Evolutionary conservation across 2,797 vertebrate species (phyloP).

Genomic region (Phrynocephalus vlangalii): DNA sequence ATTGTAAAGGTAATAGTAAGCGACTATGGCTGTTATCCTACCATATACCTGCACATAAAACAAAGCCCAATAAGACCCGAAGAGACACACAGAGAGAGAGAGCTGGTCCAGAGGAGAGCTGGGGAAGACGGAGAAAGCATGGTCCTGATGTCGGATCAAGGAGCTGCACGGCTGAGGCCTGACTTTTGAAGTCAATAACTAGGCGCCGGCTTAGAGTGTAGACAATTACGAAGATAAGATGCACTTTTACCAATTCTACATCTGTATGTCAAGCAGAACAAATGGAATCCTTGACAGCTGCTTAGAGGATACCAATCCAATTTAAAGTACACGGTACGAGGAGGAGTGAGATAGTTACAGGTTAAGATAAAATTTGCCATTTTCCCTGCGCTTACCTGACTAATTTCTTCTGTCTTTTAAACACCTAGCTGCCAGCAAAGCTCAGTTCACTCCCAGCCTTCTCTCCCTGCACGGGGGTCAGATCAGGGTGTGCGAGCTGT

Average conservation of each 20-base stretch:
- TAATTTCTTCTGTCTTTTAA: conserved; percentile 63
- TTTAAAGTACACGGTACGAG: conserved; percentile 61
- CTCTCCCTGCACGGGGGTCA: neutral
- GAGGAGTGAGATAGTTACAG: conserved; percentile 46
- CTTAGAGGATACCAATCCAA: conserved; percentile 69
- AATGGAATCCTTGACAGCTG: conserved; percentile 69
- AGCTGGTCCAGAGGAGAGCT: neutral
- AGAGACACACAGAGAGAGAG: conserved; percentile 46
- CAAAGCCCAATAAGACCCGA: conserved; percentile 3
- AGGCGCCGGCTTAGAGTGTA: conserved; percentile 43
- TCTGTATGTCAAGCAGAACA: conserved; percentile 71
- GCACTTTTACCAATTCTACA: conserved; percentile 68
- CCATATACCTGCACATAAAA: neutral
- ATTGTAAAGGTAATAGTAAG: no score
- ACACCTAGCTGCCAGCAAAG: conserved; percentile 18
- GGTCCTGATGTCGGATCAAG: conserved; percentile 38
- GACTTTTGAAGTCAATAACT: conserved; percentile 59
- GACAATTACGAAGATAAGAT: conserved; percentile 72
- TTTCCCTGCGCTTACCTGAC: conserved; percentile 29
- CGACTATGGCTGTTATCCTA: neutral
- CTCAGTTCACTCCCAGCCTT: neutral
- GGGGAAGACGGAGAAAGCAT: neutral
- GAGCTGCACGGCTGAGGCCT: conserved; percentile 30
- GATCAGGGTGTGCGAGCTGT: neutral
- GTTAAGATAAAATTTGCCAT: conserved; percentile 61